Evolutionary conservation across 2,113 vertebrate genomes (phyloP).

Genomic region (Neotoma lepida): DNA sequence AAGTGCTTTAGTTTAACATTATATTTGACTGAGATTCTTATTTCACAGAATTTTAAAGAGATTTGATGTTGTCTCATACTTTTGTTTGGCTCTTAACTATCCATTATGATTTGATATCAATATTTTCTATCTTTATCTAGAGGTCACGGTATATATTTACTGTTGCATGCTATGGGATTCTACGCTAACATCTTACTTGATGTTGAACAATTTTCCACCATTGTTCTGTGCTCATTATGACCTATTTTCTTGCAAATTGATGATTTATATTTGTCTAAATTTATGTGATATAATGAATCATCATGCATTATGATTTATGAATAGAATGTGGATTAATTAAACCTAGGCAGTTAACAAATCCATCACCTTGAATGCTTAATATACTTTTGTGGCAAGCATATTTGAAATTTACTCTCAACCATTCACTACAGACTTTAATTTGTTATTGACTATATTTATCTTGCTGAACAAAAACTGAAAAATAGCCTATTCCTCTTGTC

Average conservation of each 20-base stretch:
- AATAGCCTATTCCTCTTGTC: neutral
- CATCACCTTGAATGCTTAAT: neutral
- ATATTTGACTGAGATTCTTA: neutral
- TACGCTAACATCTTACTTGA: neutral
- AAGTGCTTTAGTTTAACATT: neutral
- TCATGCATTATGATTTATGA: neutral
- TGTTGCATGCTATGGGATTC: neutral
- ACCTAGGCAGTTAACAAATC: neutral
- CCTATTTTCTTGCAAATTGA: neutral
- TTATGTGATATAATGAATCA: neutral
- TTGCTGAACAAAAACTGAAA: neutral
- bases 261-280: neutral
- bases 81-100: neutral
- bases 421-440: neutral
- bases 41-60: neutral
- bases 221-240: neutral
- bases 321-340: conserved; percentile 23
- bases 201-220: neutral
- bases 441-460: neutral
- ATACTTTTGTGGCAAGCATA: neutral
- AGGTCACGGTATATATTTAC: neutral
- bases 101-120: neutral
- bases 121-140: neutral
- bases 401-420: conserved; percentile 2
- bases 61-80: neutral